phyloP scores from a whole-genome alignment of 2,888 invertebrate species.

The Cylindroiulus punctatus region DNA sequence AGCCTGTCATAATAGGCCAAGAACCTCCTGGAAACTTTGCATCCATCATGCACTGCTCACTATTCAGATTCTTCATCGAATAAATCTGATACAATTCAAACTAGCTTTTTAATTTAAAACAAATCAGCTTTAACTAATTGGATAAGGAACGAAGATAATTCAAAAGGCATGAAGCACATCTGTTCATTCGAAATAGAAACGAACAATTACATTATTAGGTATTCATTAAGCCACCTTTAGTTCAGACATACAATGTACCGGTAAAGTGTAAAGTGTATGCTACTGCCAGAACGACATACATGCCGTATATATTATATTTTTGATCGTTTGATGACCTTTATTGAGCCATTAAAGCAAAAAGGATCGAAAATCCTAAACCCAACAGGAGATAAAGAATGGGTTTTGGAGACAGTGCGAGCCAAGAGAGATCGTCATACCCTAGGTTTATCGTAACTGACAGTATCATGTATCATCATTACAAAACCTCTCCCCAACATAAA shows the following conservation, averaged over 20 bases:
- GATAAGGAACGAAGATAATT: not conserved
- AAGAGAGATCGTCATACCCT: conserved; percentile 17
- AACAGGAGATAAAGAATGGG: conserved; percentile 24
- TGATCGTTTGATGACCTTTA: conserved; percentile 31
- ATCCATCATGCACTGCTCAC: not conserved
- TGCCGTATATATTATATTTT: not conserved
- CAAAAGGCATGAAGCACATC: not conserved
- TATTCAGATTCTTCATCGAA: not conserved
- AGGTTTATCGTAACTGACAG: not conserved
- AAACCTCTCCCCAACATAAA: conserved; percentile 20
- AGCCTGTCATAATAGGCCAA: conserved; percentile 24
- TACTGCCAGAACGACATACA: not conserved
- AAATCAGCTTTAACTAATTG: not conserved
- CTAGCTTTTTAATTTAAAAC: not conserved
- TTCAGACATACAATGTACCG: not conserved
- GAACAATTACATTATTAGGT: not conserved
- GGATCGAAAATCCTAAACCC: not conserved
- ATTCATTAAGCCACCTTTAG: not conserved
- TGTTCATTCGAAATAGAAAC: not conserved
- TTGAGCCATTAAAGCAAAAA: conserved; percentile 28
- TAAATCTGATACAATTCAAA: not conserved
- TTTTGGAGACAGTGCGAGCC: not conserved
- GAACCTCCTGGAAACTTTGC: not conserved
- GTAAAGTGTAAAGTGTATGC: too few species aligned
- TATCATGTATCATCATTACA: conserved; percentile 35